Base-by-base conservation (phyloP, 2,797 vertebrate genomes). In the Enteromius treurensis region DNA sequence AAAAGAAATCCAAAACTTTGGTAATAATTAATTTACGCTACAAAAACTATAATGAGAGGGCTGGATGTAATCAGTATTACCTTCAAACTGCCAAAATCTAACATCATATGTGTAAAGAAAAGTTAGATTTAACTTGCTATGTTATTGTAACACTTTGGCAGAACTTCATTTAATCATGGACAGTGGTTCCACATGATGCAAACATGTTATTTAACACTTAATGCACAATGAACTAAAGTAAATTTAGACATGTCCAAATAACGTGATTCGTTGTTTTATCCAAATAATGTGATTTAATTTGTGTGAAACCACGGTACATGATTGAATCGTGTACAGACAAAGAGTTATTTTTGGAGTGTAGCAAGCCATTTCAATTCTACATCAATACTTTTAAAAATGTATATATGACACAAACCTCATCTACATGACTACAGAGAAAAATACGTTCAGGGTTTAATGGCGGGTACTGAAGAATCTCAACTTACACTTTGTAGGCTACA, bases 401-500 rank as follows among this genome's bases (percentile, higher is more conserved):
- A 40, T 45, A 60, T 3, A 23, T 17, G 34, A 23, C 8, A 77
- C 21, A 34, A 71, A n/a, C 29, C 29, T 74, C 19, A 15, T 37
- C 6, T 37, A 37, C 40, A 13, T 47, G 26, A 80, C 79, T 17
- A 47, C 45, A 17, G 19, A 69, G 17, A 65, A 21, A 37, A 37
- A 87, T 81, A 83, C 5, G 68, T 3, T 9, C 45, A 58, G 4
- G 15, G 62, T 21, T 47, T 65, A 2, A 75, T 53, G 37, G 26
- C n/a, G 62, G 86, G 83, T 71, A 77, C 89, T 86, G 87, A 89
- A 83, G 84, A 90, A 88, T 40, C 26, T 26, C 29, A 77, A 97
- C 98, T 97, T 92, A 99, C 98, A 98, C 96, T 96, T 99, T 99
- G 93, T 96, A 99, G n/a, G 93, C 94, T 81, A 99, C 94, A 86